Conservation (phyloP, 2,888 invertebrate genomes). For the Enoplolaimus lenunculus region DNA sequence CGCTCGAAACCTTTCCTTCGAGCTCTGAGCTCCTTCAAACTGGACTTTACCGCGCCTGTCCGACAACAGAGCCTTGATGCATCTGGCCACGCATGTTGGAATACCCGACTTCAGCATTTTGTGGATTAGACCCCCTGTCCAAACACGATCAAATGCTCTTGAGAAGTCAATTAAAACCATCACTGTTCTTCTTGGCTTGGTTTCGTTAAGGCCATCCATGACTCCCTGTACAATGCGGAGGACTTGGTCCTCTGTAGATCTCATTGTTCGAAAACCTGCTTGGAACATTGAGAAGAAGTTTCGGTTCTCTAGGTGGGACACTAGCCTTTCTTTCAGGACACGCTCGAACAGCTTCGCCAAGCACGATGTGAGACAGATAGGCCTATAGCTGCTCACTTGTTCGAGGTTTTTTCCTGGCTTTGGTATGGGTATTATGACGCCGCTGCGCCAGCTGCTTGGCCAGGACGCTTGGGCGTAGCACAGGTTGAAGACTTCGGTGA, state of each 20-base stretch:
- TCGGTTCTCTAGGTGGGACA: neutral
- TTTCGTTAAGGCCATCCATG: no score
- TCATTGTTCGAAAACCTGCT: neutral
- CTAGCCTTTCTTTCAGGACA: neutral
- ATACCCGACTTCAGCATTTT: neutral
- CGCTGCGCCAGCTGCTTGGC: neutral
- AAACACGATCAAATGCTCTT: conserved; percentile 1
- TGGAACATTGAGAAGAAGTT: neutral
- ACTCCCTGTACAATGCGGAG: neutral
- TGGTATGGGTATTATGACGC: neutral
- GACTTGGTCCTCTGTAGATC: conserved; percentile 1
- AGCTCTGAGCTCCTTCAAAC: neutral
- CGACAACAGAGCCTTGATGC: neutral
- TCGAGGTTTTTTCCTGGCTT: neutral
- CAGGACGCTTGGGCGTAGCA: neutral
- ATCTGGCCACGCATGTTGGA: neutral
- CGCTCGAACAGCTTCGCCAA: neutral
- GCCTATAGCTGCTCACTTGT: neutral
- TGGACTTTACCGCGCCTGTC: neutral
- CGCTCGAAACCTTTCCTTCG: neutral
- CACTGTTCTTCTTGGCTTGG: no score
- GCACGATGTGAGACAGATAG: neutral
- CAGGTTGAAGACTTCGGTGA: neutral
- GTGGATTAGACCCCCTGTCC: neutral
- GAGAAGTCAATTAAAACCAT: neutral